phyloP scores from a whole-genome alignment of 2,888 invertebrate genomes.

The Epinotia brunnichana region DNA sequence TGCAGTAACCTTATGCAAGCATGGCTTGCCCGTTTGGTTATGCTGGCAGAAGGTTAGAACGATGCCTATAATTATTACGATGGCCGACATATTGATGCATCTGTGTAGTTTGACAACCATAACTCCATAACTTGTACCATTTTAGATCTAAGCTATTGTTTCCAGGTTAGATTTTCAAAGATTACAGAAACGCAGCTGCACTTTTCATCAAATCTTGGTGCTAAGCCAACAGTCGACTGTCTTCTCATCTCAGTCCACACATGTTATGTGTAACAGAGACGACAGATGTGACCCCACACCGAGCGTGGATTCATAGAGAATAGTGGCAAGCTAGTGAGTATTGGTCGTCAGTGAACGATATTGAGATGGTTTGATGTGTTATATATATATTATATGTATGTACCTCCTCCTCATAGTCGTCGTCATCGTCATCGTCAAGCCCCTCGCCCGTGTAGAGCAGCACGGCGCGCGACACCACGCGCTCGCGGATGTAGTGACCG shows the following conservation, averaged over 20 bases:
- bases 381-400: background rate
- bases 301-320: no score
- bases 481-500: constrained; percentile 98
- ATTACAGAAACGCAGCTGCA: no score
- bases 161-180: no score
- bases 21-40: background rate
- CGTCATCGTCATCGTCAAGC: constrained; percentile 90
- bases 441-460: constrained; percentile 97
- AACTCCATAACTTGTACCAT: background rate
- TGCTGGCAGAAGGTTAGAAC: constrained; percentile 1
- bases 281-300: no score
- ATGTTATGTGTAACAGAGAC: no score
- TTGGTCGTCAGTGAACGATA: background rate
- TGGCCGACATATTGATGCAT: background rate
- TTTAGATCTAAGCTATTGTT: background rate
- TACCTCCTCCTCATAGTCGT: constrained; percentile 87
- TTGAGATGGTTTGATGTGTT: background rate
- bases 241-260: no score
- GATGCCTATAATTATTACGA: background rate
- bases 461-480: constrained; percentile 98
- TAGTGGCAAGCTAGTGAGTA: background rate
- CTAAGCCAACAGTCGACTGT: no score
- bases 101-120: background rate
- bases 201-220: no score
- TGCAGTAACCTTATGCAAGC: background rate